Base-by-base conservation (phyloP, 2,888 invertebrate species). In the Nasonia oneida region DNA sequence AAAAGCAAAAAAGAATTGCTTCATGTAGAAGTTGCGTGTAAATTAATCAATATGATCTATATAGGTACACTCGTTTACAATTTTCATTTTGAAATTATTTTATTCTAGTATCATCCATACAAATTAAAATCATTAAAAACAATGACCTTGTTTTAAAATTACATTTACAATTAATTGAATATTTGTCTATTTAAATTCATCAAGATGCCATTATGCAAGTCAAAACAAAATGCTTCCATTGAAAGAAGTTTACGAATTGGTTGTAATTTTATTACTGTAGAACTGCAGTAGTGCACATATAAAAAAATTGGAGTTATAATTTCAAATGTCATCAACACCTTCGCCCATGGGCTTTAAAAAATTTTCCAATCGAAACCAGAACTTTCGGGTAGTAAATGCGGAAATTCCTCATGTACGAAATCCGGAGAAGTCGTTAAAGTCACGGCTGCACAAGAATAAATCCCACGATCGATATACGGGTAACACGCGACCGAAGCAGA, bases 391-490 rank as follows among this genome's bases (percentile, higher is more conserved):
- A 0, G 23, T 23, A 23, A 23, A 23, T 23, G 23, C 23, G 23
- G 23, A 23, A 23, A 23, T 23, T 23, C 23, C 23, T 23, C 23
- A 23, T 23, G 23, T 23, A 23, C 23, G 23, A 23, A 23, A 23
- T 23, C 23, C 23, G 23, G 23, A 23, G 23, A 23, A 23, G 23
- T 23, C 23, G 23, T 23, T 23, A 23, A 80, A 86, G 76, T 83
- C 79, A 74, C 37, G 83, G 80, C 79, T 77, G 70, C 61, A 77
- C 64, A 83, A 81, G 71, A 83, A 83, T 86, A 86, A 83, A 86
- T 86, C 76, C 33, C 50, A 0, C 29, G 42, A 83, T 86, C 86
- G 83, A 84, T 84, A 74, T 53, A 39, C 81, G 37, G 50, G 74
- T 70, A 75, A 81, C 76, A 77, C 71, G 80, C 76, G 76, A 83